Evolutionary conservation across 2,113 vertebrate genomes (phyloP).

Genomic region (Platichthys stellatus): DNA sequence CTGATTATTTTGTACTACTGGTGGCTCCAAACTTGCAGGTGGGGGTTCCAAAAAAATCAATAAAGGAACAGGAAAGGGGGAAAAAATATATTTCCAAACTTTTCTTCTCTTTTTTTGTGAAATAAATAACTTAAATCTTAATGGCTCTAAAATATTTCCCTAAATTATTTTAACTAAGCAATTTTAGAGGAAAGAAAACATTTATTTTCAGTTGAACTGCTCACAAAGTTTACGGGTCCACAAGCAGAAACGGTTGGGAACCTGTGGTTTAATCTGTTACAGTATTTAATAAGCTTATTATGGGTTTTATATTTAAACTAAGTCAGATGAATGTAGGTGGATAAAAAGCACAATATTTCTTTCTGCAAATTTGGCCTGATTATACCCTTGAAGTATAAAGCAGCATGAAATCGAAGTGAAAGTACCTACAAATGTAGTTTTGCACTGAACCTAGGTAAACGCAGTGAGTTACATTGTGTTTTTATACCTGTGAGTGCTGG

Average conservation of each 20-base stretch:
- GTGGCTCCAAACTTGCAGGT: not conserved
- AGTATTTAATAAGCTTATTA: slow-evolving; percentile 1
- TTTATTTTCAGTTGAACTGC: not conserved
- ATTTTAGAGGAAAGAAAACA: not conserved
- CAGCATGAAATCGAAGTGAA: not conserved
- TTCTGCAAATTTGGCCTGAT: not conserved
- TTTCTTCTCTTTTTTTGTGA: not conserved
- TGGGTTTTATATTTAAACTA: not conserved
- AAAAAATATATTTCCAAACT: not conserved
- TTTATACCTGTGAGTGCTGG: slow-evolving; percentile 30
- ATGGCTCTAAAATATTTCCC: not conserved
- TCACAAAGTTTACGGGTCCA: not conserved
- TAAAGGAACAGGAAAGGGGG: not conserved
- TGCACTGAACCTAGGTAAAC: not conserved
- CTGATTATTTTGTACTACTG: not conserved
- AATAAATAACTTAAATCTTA: not conserved
- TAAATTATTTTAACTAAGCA: too few relatives aligned
- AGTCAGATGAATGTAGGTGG: not conserved
- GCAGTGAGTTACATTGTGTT: not conserved
- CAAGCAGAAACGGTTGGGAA: not conserved
- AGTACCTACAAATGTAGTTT: not conserved
- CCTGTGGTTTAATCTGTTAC: not conserved
- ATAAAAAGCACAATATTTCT: not conserved
- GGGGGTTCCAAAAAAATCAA: not conserved
- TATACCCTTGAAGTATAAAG: not conserved